These are phyloP conservation scores for Brachirus orientalis DNA, from an alignment of 2,113 vertebrate genomes.

Conservation along the genomic window DNA sequence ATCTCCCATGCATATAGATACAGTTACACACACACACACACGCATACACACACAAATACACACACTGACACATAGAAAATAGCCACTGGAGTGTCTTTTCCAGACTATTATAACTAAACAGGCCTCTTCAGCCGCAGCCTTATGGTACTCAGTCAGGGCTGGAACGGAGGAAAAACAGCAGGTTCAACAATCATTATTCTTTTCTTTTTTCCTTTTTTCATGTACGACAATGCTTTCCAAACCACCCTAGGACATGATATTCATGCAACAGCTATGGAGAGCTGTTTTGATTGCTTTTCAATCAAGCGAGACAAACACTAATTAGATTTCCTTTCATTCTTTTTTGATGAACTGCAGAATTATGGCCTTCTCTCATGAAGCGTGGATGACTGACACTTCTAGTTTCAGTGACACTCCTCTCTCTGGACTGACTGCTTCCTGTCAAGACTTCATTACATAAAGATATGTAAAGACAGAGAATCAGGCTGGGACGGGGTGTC, in stretches of 20 bases:
- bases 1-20: constrained; percentile 4
- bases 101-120: constrained; percentile 28
- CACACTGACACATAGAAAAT: constrained; percentile 4
- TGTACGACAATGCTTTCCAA: constrained; percentile 58
- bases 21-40: constrained; percentile 13
- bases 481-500: neutral
- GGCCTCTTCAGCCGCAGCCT: constrained; percentile 49
- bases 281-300: constrained; percentile 84
- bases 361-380: constrained; percentile 61
- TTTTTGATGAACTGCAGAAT: constrained; percentile 63
- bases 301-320: constrained; percentile 82
- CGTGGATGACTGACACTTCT: constrained; percentile 64
- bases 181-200: constrained; percentile 49
- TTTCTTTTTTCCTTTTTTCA: constrained; percentile 40
- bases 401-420: constrained; percentile 13
- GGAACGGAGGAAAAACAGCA: constrained; percentile 58
- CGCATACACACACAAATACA: constrained; percentile 22
- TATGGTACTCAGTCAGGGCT: constrained; percentile 54
- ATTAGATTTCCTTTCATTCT: constrained; percentile 72
- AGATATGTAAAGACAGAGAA: neutral
- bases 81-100: constrained; percentile 20
- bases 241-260: constrained; percentile 65
- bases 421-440: constrained; percentile 38
- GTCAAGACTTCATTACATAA: constrained; percentile 27
- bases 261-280: constrained; percentile 69